Evolutionary conservation across 2,797 vertebrate genomes (phyloP), one percentile per base, ranked within the genome.

Genomic region (Anniella stebbinsi): DNA sequence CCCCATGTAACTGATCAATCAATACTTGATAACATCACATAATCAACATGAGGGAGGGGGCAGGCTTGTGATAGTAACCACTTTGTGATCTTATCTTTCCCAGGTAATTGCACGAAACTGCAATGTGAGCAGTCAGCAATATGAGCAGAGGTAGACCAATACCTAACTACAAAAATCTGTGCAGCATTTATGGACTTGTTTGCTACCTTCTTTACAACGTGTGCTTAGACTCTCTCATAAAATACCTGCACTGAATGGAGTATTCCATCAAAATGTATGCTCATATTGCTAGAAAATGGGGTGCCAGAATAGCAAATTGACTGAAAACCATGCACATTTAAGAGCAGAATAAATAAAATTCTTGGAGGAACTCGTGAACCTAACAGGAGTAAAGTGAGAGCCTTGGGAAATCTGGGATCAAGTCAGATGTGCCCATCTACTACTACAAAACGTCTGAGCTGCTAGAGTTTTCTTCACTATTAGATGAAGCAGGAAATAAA

Each of bases 1-100:
- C 28, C 36, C 73, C 54, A 88, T 93, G 87, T 95, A 95, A 96
- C 85, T 93, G 88, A 95, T 96, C 90, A 91, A 88, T 95, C 91
- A 91, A 93, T 96, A 88, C 28, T 73, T 92, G 96, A 97, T 96
- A 97, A 96, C 87, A 97, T 96, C 96, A 72, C 89, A 93, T 92
- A 89, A 94, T 69, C 87, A 96, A 77, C 90, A 94, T 12, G 23
- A 80, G 63, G 30, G 63, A 80, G 83, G 76, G 67, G 77, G 36
- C 80, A 94, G 87, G 30, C 86, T 92, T 93, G 89, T 94, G 87
- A 91, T 94, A 95, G 91, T 87, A 95, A 94, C 80, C 60, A 88
- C 87, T 84, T 38, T 90, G 89, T 57, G 91, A 96, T 95, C 81
- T 83, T 95, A 95, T 96, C 77, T 45, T 80, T 76, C 92, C 36